Base-by-base conservation (phyloP, 1,140 invertebrate species). In the Lethrus apterus region DNA sequence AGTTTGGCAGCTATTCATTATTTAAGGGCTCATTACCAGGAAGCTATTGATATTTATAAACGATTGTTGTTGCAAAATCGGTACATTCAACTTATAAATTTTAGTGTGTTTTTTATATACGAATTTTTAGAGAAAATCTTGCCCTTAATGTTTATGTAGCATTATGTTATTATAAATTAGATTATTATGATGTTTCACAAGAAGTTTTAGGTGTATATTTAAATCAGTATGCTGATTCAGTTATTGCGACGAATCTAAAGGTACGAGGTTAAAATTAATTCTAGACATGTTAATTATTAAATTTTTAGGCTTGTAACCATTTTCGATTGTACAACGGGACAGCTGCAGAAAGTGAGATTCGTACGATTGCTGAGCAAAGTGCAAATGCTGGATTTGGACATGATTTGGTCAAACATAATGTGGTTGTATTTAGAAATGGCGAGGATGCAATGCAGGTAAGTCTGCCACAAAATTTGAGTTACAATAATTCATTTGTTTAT, bases 21-120 rank as follows among this genome's bases (percentile, higher is more conserved):
- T 66, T 72, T 98, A 31, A 74, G 93, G 24, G 85, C 86, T 24
- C 93, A 98, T 66, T 98, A 97, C 68, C 93, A 98, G 69, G 95
- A 98, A 70, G 93, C 96, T 15, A 98, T 98, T 55, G 95, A 99
- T 69, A 93, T 98, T 54, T 99, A 99, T 63, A 99, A 99, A 68
- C 80, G 90, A 51, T 79, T 98, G 36, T 70, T 98, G 10, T 65
- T 94, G 1, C 90, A 94, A 55, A 93, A 96, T 70, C 84, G 88
- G 86, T 89, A 62, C 2, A 15, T 4, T 36, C n/a, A n/a, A n/a
- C 4, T 38, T 21, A 23, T 1, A 23, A 17, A 34, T 45, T 32
- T 29, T n/a, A 5, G 41, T 43, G 3, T 23, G 29, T 24, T 26
- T 15, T 11, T 38, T 44, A 0, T 19, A 11, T 9, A 41, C 43